Conservation (phyloP, 2,888 invertebrate genomes). For the Euzetes globulus region DNA sequence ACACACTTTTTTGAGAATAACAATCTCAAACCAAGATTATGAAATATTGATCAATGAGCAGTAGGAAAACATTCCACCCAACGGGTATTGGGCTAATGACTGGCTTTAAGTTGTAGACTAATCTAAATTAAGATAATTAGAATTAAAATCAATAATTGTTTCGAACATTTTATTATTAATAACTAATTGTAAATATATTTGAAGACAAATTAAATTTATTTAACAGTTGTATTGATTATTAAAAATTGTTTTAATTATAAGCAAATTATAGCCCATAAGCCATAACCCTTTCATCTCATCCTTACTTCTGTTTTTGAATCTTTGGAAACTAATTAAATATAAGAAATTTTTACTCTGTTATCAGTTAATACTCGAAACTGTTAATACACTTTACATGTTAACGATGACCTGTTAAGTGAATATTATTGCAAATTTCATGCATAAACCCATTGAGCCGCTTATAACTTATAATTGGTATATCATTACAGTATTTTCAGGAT, state of each 20-base stretch:
- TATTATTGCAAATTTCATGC: conserved; percentile 16
- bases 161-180: conserved; percentile 4
- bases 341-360: too few relatives aligned
- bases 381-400: conserved; percentile 23
- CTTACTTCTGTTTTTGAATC: neutral
- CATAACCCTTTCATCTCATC: conserved; percentile 11
- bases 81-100: conserved; percentile 43
- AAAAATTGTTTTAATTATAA: conserved; percentile 13
- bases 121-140: neutral
- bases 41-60: neutral
- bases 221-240: conserved; percentile 24
- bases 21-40: conserved; percentile 9
- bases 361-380: neutral
- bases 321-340: neutral
- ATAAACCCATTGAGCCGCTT: neutral
- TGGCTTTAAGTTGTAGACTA: conserved; percentile 24
- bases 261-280: neutral
- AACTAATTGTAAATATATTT: conserved; percentile 21
- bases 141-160: neutral
- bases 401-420: conserved; percentile 13
- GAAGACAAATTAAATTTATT: conserved; percentile 18
- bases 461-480: too few relatives aligned
- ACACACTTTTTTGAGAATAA: neutral
- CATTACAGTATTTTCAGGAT: neutral
- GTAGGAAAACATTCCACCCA: conserved; percentile 40